A percentile compares a stretch with the other conserved stretches of the same genome.
Conservation (phyloP, 2,888 invertebrate genomes). For the Cistogaster globosa region DNA sequence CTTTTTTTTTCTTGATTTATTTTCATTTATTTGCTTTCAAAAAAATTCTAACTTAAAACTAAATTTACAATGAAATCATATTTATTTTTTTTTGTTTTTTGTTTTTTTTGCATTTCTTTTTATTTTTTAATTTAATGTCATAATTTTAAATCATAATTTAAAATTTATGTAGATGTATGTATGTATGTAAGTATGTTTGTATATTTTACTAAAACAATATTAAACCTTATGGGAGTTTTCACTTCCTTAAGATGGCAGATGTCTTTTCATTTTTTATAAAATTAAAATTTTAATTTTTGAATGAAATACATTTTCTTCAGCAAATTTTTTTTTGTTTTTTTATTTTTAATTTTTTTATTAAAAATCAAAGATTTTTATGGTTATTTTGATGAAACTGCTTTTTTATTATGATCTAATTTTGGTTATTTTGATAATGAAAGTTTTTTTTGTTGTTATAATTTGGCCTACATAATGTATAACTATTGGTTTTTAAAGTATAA, state of each 20-base stretch:
- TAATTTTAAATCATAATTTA: conserved; percentile 47
- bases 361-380: conserved; percentile 16
- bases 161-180: conserved; percentile 40
- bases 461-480: conserved; percentile 61
- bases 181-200: conserved; percentile 56
- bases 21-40: conserved; percentile 62
- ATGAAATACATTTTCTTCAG: background rate
- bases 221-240: conserved; percentile 9
- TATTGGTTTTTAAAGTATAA: conserved; percentile 19
- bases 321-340: conserved; percentile 2
- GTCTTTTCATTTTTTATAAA: conserved; percentile 5
- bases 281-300: conserved; percentile 23
- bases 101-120: conserved; percentile 31
- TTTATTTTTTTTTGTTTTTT: conserved; percentile 2
- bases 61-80: conserved; percentile 61
- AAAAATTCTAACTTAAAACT: conserved; percentile 61
- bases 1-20: conserved; percentile 41
- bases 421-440: conserved; percentile 37
- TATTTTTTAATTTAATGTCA: conserved; percentile 30
- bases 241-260: conserved; percentile 41
- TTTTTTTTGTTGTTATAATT: conserved; percentile 57
- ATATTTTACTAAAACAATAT: conserved; percentile 61
- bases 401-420: conserved; percentile 41
- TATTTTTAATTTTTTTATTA: background rate
- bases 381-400: conserved; percentile 28